These are phyloP conservation scores for Nephrotoma flavescens DNA, from an alignment of 2,888 invertebrate genomes.

Conservation along the genomic window DNA sequence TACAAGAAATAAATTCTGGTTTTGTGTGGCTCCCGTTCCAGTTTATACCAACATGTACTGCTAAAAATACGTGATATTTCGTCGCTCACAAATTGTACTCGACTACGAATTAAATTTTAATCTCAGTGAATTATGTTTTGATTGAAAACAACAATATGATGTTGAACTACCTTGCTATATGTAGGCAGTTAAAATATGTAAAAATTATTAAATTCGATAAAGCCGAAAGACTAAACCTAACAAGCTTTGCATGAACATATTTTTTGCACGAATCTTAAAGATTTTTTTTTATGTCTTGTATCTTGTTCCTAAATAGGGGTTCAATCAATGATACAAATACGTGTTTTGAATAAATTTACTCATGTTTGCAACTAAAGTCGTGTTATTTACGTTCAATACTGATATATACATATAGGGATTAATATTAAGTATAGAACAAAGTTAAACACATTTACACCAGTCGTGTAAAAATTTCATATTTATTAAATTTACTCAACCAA, in stretches of 20 bases:
- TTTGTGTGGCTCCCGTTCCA: no score
- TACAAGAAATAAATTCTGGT: no score
- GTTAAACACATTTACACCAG: neutral
- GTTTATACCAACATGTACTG: no score
- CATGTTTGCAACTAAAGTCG: neutral
- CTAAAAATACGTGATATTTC: no score
- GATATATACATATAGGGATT: neutral
- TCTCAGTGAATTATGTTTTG: neutral
- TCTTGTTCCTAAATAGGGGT: neutral
- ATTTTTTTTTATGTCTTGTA: neutral
- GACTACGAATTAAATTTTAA: neutral
- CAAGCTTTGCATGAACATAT: neutral
- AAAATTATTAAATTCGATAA: neutral
- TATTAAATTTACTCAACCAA: neutral
- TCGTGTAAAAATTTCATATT: neutral
- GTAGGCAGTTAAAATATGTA: neutral
- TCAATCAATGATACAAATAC: neutral
- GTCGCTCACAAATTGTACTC: neutral
- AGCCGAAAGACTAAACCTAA: neutral
- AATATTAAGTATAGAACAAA: neutral
- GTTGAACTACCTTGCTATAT: no score
- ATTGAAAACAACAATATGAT: neutral
- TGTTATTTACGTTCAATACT: neutral
- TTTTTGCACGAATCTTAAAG: neutral
- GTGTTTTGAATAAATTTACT: neutral